Base-by-base conservation (phyloP, 2,797 vertebrate species). In the Protosalanx chinensis region DNA sequence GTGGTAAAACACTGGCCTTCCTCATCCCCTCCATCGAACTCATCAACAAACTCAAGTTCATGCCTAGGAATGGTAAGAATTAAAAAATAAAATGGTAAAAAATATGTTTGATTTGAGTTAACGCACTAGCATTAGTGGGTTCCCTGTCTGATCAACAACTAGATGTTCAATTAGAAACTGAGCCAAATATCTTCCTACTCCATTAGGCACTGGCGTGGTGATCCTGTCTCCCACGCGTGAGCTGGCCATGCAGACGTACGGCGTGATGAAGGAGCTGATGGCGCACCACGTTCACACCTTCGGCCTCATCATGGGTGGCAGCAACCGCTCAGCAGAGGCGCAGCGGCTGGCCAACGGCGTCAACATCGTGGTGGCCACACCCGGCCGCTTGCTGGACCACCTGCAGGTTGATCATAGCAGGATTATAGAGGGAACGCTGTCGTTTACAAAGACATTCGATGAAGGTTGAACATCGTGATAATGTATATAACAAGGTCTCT, bases 171-270 rank as follows among this genome's bases (percentile, higher is more conserved):
- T 46, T 46, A 3, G 10, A 46, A 46, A 46, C 10, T 12, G 3
- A 3, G 10, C 27, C 3, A 0, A 7, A 15, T 10, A 1, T 7
- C 60, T n/a, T 0, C 2, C 29, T 27, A 1, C 8, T 32, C 77
- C n/a, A 12, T 10, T 72, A 98, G 97, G 97, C 46, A 98, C 97
- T 0, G 97, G 96, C 2, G 96, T 97, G 5, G 87, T 99, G 72
- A 93, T 99, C 76, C 91, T 99, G 6, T 96, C 97, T 0, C 98
- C 97, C 2, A 99, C 97, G 0, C 93, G 98, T 0, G 97, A 99
- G 85, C 85, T 99, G 85, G 97, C 98, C 0, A 99, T 99, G 98
- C 97, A 99, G 84, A 98, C 97, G 0, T 99, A 98, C 0, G 97
- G 98, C 0, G 97, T 99, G 67, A 76, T 99, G 70, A 98, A 97